Base-by-base conservation (phyloP, 2,113 vertebrate species). In the Aspiorhynchus laticeps region DNA sequence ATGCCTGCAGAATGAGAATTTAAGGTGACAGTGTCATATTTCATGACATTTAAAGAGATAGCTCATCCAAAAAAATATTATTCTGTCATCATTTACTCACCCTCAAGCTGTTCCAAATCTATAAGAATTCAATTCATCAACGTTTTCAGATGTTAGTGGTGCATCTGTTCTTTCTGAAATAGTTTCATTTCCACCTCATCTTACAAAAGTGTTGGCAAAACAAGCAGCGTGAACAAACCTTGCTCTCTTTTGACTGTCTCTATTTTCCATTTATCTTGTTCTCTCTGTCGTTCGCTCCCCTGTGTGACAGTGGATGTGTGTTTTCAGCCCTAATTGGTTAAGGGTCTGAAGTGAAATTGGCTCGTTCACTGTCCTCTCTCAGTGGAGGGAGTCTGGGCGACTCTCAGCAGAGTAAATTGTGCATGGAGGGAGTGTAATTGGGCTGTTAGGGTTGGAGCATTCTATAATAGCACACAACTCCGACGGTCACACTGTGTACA, bases 241-340 rank as follows among this genome's bases (percentile, higher is more conserved):
- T 65, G 38, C 63, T 83, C 19, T 69, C 14, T 51, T 69, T 51
- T 43, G 14, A 17, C 56, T 43, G 21, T 59, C 56, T 4, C 14
- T 59, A 2, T 48, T 69, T 48, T 82, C 36, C 59, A 59, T 80
- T 80, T 26, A 41, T 63, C 11, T 63, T 15, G 56, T 19, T 63
- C 59, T 67, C 56, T 51, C 75, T 63, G 26, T 51, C 6, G 4
- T 81, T 41, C 38, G 14, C 38, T 65, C 61, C 61, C 61, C 41
- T 48, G 85, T 80, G 48, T 86, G 78, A 86, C 33, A 86, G 38
- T 43, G 6, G 28, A 56, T 43, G 85, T 78, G 59, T 73, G 77
- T 69, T 51, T 86, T 86, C 79, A 46, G 41, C 65, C 48, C 46
- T 86, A 86, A 86, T 81, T 86, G 85, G 78, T 83, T 83, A 83